Percentiles rank a stretch among this genome's conserved stretches.
Evolutionary conservation across 2,888 invertebrate genomes (phyloP).

Genomic region (Panopea generosa): DNA sequence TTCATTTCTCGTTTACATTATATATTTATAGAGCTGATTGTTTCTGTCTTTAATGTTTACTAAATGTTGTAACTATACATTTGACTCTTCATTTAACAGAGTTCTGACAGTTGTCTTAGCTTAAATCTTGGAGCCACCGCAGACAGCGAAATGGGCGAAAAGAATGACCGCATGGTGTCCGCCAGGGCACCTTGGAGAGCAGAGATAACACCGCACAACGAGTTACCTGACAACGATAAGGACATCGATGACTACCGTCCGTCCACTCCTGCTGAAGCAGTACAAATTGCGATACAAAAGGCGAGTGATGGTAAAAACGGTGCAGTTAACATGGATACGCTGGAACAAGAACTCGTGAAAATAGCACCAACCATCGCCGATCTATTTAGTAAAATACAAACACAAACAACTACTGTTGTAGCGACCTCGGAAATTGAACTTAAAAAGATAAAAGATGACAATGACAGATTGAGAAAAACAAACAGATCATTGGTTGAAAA

Average conservation of each 20-base stretch:
- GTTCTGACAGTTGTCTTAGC: slow-evolving; percentile 38
- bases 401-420: slow-evolving; percentile 62
- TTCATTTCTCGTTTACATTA: too few relatives aligned
- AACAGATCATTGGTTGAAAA: slow-evolving; percentile 70
- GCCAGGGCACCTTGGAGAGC: slow-evolving; percentile 42
- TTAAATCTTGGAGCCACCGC: slow-evolving; percentile 56
- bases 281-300: slow-evolving; percentile 43
- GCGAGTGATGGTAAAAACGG: slow-evolving; percentile 50
- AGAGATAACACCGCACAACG: slow-evolving; percentile 31
- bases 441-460: slow-evolving; percentile 66
- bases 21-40: too few relatives aligned
- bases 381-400: slow-evolving; percentile 67
- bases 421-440: slow-evolving; percentile 67
- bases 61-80: too few relatives aligned
- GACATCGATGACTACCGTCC: slow-evolving; percentile 32
- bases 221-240: slow-evolving; percentile 16
- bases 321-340: slow-evolving; percentile 63
- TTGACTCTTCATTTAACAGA: slow-evolving; percentile 2
- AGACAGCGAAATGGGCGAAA: slow-evolving; percentile 37
- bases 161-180: slow-evolving; percentile 39
- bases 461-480: slow-evolving; percentile 69
- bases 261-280: slow-evolving; percentile 50
- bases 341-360: slow-evolving; percentile 68
- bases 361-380: slow-evolving; percentile 73
- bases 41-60: too few relatives aligned